Evolutionary conservation across 2,888 invertebrate species (phyloP), one percentile per base, ranked within the genome.

Genomic region (Agrotis exclamationis): DNA sequence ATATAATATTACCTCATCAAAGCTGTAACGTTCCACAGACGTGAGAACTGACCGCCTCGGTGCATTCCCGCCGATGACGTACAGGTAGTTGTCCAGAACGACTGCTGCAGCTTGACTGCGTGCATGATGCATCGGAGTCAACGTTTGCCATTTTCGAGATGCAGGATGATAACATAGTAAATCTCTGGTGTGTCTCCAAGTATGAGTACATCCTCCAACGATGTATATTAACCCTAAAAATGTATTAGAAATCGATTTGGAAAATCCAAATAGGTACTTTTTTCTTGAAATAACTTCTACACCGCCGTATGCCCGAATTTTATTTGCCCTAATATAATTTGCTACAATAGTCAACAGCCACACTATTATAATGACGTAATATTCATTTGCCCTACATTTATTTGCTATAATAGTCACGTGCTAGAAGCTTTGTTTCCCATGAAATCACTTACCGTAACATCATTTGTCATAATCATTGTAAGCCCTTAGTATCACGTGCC

Each of bases 41-140:
- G 97, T 97, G 54, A 99, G 97, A 67, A 98, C 98, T 87, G 97
- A 98, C 79, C 97, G 97, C 74, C 98, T 97, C 84, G 98, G 98
- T 90, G 98, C 98, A 90, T 98, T 98, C 4, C 99, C 99, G 22
- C 99, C 99, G 59, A 99, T 98, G 20, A 98, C 98, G 93, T 99
- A 99, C 63, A 99, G 96, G 88, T 97, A 97, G 84, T 98, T 97
- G 91, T 98, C 98, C 50, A 99, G 96, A 66, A 98, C 97, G n/a
- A 98, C 98, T 63, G 98, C 98, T 53, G 99, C 99, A 96, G 99
- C 98, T 96, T 99, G 99, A 76, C 98, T 98, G 75, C 99, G 97
- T 44, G 98, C 98, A 63, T 97, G 97, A 51, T 97, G 96, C 98
- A 99, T 98, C 44, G 97, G 97, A 18, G 98, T 97, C 85, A 99